Evolutionary conservation across 1,140 invertebrate species (phyloP), one percentile per base, ranked within the genome.

Genomic region (Ceratosolen fusciceps): DNA sequence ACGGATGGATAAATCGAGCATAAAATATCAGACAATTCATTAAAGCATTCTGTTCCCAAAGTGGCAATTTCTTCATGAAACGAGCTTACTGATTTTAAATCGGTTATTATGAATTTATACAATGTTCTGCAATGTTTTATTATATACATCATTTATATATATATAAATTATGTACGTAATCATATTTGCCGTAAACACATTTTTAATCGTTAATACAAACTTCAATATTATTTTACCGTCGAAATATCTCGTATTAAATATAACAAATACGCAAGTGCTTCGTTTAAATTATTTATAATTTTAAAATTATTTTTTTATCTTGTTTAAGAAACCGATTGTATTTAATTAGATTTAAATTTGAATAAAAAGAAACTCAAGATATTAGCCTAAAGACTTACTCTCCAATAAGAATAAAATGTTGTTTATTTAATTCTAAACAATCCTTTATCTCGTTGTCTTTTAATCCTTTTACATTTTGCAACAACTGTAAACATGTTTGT

Each of bases 41-140:
- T 88, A 70, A 93, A 93, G 81, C 91, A 93, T 83, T 93, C 91
- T 21, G 91, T 79, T 21, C 90, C 89, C 14, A 91, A 76, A 54
- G 88, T 81, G 0, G 90, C 87, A 9, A 88, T 87, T 37, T 86
- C 83, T 76, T 88, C 81, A 82, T 93, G 90, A 75, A 92, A 90
- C 65, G 89, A 84, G 10, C 83, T 77, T 19, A 90, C 84, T n/a
- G 88, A 83, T 5, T 88, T 82, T 14, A 92, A 82, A 56, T 87
- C 54, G 26, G 75, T 39, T 21, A 90, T 12, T 0, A 88, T 75
- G 1, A 86, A 26, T 67, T 88, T 83, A 29, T 87, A 90, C 26
- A 91, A 79, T 16, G 89, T 77, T 77, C 90, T 91, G 60, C 43
- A 85, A 83, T 31, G 54, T n/a, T n/a, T n/a, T n/a, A n/a, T n/a